These are phyloP conservation scores for Micromys minutus DNA, from an alignment of 2,113 vertebrate genomes.

Conservation along the genomic window DNA sequence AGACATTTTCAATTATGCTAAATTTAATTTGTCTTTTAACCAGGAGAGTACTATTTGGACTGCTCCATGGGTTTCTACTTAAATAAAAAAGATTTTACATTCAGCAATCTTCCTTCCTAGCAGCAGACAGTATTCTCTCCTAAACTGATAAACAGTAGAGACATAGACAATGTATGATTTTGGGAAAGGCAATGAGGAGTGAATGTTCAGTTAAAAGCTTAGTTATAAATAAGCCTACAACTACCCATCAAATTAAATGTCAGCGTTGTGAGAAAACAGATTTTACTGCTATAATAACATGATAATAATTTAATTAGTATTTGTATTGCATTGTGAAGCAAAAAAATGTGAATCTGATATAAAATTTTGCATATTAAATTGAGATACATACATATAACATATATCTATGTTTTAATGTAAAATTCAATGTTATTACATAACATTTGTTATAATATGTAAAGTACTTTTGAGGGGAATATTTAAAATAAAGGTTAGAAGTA, in stretches of 20 bases:
- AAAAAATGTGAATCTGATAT: constrained; percentile 46
- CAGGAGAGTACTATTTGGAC: not conserved
- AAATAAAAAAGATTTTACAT: constrained; percentile 46
- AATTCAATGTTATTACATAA: constrained; percentile 1
- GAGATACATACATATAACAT: not conserved
- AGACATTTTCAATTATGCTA: not conserved
- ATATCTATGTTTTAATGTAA: not conserved
- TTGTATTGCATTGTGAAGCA: constrained; percentile 63
- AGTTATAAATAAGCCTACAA: constrained; percentile 61
- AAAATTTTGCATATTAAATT: constrained; percentile 56
- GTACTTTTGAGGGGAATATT: not conserved
- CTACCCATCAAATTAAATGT: constrained; percentile 63
- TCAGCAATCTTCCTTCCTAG: constrained; percentile 6
- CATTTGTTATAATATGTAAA: not conserved
- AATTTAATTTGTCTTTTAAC: not conserved
- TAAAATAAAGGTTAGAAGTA: constrained; percentile 6
- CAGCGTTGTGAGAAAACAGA: constrained; percentile 56
- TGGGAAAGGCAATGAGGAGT: constrained; percentile 36
- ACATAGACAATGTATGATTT: not conserved
- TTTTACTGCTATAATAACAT: constrained; percentile 43
- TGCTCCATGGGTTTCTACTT: not conserved
- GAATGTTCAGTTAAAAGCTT: constrained; percentile 55
- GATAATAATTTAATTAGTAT: constrained; percentile 65
- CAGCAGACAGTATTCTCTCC: not conserved
- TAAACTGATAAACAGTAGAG: not conserved